Conservation (phyloP, 2,888 invertebrate species). For the Macrophya annulata region DNA sequence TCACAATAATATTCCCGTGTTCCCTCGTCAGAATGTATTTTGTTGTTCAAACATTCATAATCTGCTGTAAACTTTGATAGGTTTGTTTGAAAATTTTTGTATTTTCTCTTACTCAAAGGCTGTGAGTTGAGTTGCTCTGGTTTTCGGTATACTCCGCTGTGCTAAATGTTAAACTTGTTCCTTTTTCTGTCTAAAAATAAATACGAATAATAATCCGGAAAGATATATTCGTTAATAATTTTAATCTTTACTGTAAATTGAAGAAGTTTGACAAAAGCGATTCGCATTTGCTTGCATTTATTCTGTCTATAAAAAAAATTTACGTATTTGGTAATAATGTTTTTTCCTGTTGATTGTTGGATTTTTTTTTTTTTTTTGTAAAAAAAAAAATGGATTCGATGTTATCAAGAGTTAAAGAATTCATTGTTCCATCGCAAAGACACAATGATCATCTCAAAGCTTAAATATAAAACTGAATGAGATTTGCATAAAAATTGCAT, state of each 20-base stretch:
- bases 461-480: not conserved
- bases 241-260: not conserved
- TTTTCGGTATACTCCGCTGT: not conserved
- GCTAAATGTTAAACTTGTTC: slow-evolving; percentile 12
- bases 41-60: not conserved
- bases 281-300: slow-evolving; percentile 38
- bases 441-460: not conserved
- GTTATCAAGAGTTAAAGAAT: not conserved
- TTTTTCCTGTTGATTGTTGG: not conserved
- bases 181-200: not conserved
- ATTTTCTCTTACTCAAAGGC: not conserved
- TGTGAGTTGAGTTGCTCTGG: not conserved
- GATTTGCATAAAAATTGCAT: not conserved
- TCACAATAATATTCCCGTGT: no score
- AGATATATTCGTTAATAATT: slow-evolving; percentile 5
- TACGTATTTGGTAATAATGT: not conserved
- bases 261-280: slow-evolving; percentile 25
- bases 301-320: not conserved
- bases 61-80: not conserved
- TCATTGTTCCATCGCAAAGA: not conserved
- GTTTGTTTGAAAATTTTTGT: not conserved
- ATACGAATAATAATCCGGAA: not conserved
- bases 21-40: not conserved
- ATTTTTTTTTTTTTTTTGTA: not conserved
- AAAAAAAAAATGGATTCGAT: not conserved